A percentile compares a stretch with the other conserved stretches of the same genome.
Conservation (phyloP, 2,797 vertebrate genomes). For the Florisuga fusca region DNA sequence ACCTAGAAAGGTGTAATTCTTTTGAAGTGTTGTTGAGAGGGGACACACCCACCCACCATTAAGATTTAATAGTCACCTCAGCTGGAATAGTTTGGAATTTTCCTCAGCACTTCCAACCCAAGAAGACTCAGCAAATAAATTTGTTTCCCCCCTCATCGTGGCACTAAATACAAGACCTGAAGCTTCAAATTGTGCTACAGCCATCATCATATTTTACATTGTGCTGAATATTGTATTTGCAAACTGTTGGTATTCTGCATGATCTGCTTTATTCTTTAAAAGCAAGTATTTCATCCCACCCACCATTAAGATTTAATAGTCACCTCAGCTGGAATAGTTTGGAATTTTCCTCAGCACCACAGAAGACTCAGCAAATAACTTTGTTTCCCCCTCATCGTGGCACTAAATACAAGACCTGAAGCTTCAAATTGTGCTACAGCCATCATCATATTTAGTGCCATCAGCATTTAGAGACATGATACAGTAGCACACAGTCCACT, state of each 20-base stretch:
- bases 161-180: background rate
- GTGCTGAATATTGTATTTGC: background rate
- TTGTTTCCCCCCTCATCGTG: background rate
- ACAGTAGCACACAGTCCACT: fast-evolving
- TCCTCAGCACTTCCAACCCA: background rate
- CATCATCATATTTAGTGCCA: no score
- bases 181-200: background rate
- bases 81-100: background rate
- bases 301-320: no score
- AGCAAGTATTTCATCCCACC: background rate
- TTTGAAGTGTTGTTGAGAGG: background rate
- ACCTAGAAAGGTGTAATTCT: background rate
- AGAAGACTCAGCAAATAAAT: background rate
- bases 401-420: no score
- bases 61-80: background rate
- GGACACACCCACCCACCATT: background rate
- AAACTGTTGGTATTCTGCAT: background rate
- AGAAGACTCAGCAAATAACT: no score
- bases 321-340: no score
- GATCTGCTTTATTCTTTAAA: background rate
- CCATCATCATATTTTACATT: background rate
- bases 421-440: no score
- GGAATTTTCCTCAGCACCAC: no score
- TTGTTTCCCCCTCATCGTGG: no score
- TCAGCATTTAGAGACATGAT: background rate